phyloP scores from a whole-genome alignment of 2,797 vertebrate species.

The Oreortyx pictus region DNA sequence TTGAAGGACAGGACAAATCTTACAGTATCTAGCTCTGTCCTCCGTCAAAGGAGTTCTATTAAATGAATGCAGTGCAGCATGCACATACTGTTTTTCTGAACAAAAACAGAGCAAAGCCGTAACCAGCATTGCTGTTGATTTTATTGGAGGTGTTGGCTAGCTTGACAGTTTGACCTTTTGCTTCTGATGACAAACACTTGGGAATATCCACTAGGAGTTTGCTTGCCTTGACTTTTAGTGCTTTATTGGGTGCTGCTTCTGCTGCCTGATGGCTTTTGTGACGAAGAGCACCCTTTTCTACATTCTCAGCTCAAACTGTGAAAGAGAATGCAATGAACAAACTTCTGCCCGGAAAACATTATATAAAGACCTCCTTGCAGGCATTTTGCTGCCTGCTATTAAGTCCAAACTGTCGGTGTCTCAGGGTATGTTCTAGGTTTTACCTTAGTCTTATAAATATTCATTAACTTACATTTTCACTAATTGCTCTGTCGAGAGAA shows the following conservation, averaged over 20 bases:
- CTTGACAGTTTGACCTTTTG: conserved; percentile 4
- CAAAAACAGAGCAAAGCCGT: neutral
- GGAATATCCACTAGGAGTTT: neutral
- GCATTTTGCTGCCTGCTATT: neutral
- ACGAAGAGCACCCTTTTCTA: neutral
- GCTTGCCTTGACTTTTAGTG: neutral
- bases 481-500: conserved; percentile 59
- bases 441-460: conserved; percentile 70
- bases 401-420: neutral
- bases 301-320: neutral
- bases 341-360: neutral
- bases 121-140: neutral
- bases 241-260: neutral
- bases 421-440: conserved; percentile 36
- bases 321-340: neutral
- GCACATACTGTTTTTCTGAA: neutral
- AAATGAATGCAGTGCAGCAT: neutral
- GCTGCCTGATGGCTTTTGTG: conserved; percentile 4
- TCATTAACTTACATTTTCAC: conserved; percentile 57
- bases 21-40: neutral
- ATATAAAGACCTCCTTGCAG: neutral
- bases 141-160: neutral
- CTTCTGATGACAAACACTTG: neutral
- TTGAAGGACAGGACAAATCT: neutral
- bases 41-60: neutral